phyloP scores from a whole-genome alignment of 2,797 vertebrate genomes.

The Adelosebastes latens region DNA sequence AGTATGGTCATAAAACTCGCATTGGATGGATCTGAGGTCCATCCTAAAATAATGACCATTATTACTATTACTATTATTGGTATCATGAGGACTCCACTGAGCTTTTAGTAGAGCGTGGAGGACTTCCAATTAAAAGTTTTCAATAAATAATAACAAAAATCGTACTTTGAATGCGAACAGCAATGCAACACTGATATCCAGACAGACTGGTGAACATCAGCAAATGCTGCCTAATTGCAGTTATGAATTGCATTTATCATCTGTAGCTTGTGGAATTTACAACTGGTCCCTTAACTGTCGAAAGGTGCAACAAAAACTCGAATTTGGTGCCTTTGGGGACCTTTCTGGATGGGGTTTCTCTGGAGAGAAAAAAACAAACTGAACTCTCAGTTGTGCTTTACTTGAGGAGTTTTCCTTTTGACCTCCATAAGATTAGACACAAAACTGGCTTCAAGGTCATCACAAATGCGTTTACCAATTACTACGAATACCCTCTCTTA shows the following conservation, averaged over 20 bases:
- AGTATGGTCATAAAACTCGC: rapidly evolving
- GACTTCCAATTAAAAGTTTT: background rate
- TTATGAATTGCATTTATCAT: background rate
- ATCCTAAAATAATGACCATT: background rate
- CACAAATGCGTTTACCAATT: background rate
- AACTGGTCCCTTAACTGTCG: too few relatives aligned
- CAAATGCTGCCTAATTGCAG: background rate
- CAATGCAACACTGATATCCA: background rate
- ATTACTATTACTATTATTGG: too few relatives aligned
- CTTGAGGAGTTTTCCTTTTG: background rate
- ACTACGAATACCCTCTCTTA: background rate
- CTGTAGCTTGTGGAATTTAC: background rate
- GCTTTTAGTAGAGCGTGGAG: background rate
- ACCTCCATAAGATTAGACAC: background rate
- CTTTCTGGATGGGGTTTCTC: background rate
- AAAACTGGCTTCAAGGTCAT: background rate
- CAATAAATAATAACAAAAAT: background rate
- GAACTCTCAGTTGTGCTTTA: background rate
- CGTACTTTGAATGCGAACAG: background rate
- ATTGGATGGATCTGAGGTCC: too few relatives aligned
- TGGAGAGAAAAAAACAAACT: background rate
- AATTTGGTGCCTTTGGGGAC: background rate
- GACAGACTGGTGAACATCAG: background rate
- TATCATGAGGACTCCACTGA: background rate
- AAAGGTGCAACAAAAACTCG: background rate